Evolutionary conservation across 2,113 vertebrate species (phyloP), one percentile per base, ranked within the genome.

Genomic region (Corvus cornix): DNA sequence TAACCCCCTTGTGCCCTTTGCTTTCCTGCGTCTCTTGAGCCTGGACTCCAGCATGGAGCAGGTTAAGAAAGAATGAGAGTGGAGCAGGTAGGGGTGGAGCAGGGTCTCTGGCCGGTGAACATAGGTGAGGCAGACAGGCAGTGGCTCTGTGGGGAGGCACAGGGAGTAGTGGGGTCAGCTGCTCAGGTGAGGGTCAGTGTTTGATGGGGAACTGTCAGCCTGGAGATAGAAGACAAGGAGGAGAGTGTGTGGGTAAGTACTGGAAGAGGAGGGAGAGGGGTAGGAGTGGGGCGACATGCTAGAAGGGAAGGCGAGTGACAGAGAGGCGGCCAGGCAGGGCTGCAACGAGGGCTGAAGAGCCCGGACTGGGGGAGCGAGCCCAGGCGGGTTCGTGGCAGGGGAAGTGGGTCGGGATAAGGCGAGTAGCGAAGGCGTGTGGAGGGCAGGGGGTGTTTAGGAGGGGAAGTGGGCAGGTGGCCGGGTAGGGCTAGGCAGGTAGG

Each of bases 271-370:
- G 9, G 18, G 14, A 62, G 49, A 26, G 44, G 55, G 37, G 52
- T 21, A 62, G 41, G 26, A 60, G 13, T 2, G 4, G 28, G 55
- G 43, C 8, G 3, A 13, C 20, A 13, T 0, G 30, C 11, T 15
- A 16, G 79, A 69, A 39, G 21, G 8, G 37, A 33, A 44, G n/a
- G 46, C 3, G 20, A 5, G 37, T 13, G 70, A 13, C 16, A 26
- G 13, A 22, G 43, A 39, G 26, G 48, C 5, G 8, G 39, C 24
- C 26, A 22, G 35, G 33, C 22, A 44, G 13, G 30, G 20, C 10
- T 27, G 51, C 31, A 30, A 48, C 39, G 31, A 52, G n/a, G 23
- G 84, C 85, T 23, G 95, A 87, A 66, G 95, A 94, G 94, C 46
- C 72, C 18, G 6, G 37, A 35, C 53, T 49, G 27, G 44, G 16